Conservation (phyloP, 2,113 vertebrate genomes). For the Microtus pennsylvanicus region DNA sequence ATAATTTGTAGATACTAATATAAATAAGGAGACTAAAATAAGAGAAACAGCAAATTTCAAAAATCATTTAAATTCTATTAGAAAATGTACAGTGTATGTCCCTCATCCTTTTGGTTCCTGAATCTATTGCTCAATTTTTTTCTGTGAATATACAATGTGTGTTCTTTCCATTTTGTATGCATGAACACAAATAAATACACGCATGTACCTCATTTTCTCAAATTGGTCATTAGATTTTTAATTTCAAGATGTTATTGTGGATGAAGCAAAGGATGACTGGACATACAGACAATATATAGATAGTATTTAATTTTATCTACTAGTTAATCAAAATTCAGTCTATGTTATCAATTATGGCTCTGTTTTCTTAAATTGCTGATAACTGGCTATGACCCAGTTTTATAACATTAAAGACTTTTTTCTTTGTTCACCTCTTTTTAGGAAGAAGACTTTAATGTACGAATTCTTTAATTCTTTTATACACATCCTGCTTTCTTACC, state of each 20-base stretch:
- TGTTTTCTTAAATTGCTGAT: not conserved
- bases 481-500: not conserved
- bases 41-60: not conserved
- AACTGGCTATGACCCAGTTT: not conserved
- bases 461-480: not conserved
- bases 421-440: constrained; percentile 37
- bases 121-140: constrained; percentile 29
- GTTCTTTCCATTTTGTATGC: not conserved
- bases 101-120: not conserved
- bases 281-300: not conserved
- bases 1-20: not conserved
- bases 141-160: not conserved
- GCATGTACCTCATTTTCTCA: not conserved
- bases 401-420: not conserved
- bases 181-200: not conserved
- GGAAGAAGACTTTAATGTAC: not conserved
- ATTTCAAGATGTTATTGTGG: not conserved
- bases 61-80: constrained; percentile 26
- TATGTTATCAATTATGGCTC: not conserved
- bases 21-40: not conserved
- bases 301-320: not conserved
- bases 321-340: constrained; percentile 30
- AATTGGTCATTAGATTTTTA: not conserved
- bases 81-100: not conserved
- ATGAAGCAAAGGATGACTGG: not conserved